phyloP scores from a whole-genome alignment of 2,113 vertebrate species.

The Lagopus muta region DNA sequence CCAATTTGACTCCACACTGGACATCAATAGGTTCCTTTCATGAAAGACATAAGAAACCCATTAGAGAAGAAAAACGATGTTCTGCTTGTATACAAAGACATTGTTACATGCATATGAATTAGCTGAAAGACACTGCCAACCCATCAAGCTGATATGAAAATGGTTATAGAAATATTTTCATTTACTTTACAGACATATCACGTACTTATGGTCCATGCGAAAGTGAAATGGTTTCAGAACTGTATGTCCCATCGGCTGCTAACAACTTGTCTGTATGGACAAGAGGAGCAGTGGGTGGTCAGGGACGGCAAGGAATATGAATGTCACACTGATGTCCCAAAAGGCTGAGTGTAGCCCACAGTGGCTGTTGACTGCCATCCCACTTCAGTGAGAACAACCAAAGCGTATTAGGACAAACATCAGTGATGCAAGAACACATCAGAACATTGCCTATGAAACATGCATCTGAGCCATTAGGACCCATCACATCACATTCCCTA shows the following conservation, averaged over 20 bases:
- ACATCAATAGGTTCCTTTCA: background rate
- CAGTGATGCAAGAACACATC: background rate
- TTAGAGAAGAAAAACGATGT: background rate
- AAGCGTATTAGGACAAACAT: background rate
- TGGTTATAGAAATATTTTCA: background rate
- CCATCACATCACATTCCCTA: background rate
- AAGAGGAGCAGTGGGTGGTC: background rate
- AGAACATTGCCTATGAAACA: background rate
- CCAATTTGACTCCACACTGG: background rate
- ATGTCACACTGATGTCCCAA: fast-evolving
- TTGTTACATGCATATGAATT: background rate
- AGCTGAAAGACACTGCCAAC: background rate
- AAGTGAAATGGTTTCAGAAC: background rate
- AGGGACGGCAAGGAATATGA: background rate
- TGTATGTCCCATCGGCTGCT: background rate
- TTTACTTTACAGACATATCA: background rate
- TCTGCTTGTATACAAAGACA: background rate
- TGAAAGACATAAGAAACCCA: background rate
- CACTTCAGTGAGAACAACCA: background rate
- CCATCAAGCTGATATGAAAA: background rate
- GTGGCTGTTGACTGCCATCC: background rate
- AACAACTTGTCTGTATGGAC: background rate
- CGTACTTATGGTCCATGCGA: background rate
- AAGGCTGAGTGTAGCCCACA: fast-evolving
- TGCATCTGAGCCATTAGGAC: background rate